Percentiles rank a stretch among this genome's conserved stretches.
Conservation (phyloP, 2,113 vertebrate species). For the Aviceda subcristata region DNA sequence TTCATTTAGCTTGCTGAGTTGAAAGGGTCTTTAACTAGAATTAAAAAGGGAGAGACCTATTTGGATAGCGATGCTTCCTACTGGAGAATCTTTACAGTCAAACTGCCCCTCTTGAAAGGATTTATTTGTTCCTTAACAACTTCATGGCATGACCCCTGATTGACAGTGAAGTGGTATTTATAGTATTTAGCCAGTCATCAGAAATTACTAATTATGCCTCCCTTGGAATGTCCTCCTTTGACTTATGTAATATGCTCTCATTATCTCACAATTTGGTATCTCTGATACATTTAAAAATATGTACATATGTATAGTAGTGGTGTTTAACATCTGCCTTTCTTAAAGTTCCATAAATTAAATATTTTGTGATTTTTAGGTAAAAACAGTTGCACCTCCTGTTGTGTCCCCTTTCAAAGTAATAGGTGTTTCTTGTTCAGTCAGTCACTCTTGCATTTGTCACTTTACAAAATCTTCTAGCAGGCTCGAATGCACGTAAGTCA, state of each 20-base stretch:
- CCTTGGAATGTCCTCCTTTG: neutral
- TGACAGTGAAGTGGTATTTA: neutral
- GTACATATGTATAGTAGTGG: neutral
- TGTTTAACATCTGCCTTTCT: neutral
- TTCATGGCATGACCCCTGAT: neutral
- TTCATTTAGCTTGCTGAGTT: neutral
- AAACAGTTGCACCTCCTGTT: neutral
- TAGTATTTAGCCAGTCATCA: constrained; percentile 13
- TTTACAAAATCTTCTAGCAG: neutral
- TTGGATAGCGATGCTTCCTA: neutral
- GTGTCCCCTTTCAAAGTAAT: neutral
- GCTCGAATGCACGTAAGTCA: neutral
- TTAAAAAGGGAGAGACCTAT: neutral
- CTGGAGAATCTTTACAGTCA: neutral
- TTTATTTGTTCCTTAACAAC: neutral
- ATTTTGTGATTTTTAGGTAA: neutral
- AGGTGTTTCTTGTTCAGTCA: neutral
- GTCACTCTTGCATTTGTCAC: neutral
- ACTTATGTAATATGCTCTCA: neutral
- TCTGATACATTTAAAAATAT: neutral
- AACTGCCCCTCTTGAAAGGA: neutral
- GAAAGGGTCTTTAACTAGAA: neutral
- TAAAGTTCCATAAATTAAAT: neutral
- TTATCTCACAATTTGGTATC: neutral
- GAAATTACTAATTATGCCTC: constrained; percentile 1